These are phyloP conservation scores for Melanotaenia parkinsoni DNA, from an alignment of 2,797 vertebrate genomes.

Conservation along the genomic window DNA sequence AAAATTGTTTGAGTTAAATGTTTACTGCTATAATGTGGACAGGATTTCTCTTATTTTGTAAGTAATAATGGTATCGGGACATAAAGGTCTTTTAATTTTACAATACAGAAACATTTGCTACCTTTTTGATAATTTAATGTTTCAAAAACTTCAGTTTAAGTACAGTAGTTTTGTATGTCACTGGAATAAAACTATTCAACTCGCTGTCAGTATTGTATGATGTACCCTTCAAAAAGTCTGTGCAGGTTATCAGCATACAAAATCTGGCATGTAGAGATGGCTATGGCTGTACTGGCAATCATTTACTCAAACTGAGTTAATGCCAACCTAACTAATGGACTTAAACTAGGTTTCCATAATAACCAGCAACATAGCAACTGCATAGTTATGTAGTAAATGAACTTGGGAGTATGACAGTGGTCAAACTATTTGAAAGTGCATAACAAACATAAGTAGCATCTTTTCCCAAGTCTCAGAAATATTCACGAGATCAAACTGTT, in stretches of 20 bases:
- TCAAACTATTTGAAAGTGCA: not conserved
- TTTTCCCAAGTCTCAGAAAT: not conserved
- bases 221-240: not conserved
- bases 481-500: not conserved
- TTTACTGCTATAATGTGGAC: slow-evolving; percentile 15
- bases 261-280: not conserved
- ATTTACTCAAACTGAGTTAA: not conserved
- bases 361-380: not conserved
- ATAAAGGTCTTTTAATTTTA: not conserved
- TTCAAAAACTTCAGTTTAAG: slow-evolving; percentile 4
- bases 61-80: not conserved
- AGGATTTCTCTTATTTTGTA: slow-evolving; percentile 1
- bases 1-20: not conserved
- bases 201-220: not conserved
- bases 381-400: not conserved
- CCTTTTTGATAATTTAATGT: slow-evolving; percentile 27
- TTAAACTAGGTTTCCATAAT: not conserved
- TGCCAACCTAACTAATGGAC: not conserved
- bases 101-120: not conserved
- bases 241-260: not conserved
- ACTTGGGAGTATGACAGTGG: not conserved
- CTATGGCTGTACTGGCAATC: not conserved
- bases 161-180: slow-evolving; percentile 35
- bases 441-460: not conserved
- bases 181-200: slow-evolving; percentile 51